Conservation (phyloP, 2,888 invertebrate genomes). For the Napeogenes sylphis region DNA sequence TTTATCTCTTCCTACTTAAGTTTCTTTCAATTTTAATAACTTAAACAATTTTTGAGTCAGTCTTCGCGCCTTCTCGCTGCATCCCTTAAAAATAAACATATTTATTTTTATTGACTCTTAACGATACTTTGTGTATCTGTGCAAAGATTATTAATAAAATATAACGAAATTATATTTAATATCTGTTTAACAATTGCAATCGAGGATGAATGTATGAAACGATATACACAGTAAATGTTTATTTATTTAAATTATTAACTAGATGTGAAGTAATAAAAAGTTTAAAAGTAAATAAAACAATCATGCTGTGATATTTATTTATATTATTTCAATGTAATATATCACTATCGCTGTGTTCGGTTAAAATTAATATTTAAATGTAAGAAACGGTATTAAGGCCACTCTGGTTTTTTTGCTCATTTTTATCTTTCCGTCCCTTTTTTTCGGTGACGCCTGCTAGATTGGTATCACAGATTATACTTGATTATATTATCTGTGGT, state of each 20-base stretch:
- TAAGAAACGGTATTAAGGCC: conserved; percentile 23
- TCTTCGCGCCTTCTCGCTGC: background rate
- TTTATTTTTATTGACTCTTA: conserved; percentile 6
- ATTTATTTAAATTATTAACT: no score
- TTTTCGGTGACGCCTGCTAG: conserved; percentile 38
- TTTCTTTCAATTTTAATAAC: background rate
- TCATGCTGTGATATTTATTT: conserved; percentile 33
- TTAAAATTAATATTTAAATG: conserved; percentile 29
- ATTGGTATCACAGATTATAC: conserved; percentile 9
- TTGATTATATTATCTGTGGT: background rate
- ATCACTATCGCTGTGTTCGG: conserved; percentile 61
- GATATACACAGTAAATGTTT: no score
- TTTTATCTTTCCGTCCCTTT: conserved; percentile 65
- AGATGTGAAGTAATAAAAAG: no score
- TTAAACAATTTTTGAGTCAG: conserved; percentile 8
- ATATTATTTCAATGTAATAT: conserved; percentile 37
- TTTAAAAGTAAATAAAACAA: conserved; percentile 24
- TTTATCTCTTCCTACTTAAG: background rate
- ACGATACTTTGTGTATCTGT: conserved; percentile 4
- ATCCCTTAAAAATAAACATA: conserved; percentile 7
- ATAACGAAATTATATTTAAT: no score
- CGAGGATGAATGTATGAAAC: no score
- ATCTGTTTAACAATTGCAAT: no score
- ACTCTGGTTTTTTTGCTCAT: conserved; percentile 55
- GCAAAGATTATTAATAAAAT: background rate